A percentile compares a stretch with the other conserved stretches of the same genome.
These are phyloP conservation scores for Alaudala cheleensis DNA, from an alignment of 2,113 vertebrate genomes.

Conservation along the genomic window DNA sequence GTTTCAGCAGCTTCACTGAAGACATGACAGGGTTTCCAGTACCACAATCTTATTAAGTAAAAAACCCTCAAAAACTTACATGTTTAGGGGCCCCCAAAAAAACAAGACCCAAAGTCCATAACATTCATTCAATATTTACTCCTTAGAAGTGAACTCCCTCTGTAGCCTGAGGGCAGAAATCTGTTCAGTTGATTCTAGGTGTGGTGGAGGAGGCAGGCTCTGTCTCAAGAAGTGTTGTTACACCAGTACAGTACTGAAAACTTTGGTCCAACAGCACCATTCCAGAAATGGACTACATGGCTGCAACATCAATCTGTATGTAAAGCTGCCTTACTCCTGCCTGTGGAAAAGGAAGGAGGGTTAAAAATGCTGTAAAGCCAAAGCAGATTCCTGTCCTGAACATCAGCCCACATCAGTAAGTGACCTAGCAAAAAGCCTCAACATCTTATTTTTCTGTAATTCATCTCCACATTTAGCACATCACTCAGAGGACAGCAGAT, in stretches of 20 bases:
- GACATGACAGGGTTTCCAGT: constrained; percentile 57
- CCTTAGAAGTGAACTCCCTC: constrained; percentile 3
- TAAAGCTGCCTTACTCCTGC: constrained; percentile 94
- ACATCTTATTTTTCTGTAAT: neutral
- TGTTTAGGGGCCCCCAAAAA: constrained; percentile 52
- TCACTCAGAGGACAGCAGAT: neutral
- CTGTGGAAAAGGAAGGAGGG: constrained; percentile 68
- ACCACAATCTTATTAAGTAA: constrained; percentile 39
- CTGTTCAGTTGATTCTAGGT: neutral
- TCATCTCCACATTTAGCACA: neutral
- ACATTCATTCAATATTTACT: constrained; percentile 34
- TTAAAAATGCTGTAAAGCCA: neutral
- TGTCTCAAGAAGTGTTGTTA: constrained; percentile 44
- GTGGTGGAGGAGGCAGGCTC: constrained; percentile 34
- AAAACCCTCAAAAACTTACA: constrained; percentile 32
- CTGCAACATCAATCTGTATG: constrained; percentile 91
- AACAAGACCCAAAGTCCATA: constrained; percentile 56
- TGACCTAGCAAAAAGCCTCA: neutral
- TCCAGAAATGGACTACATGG: constrained; percentile 80
- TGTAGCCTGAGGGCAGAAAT: neutral
- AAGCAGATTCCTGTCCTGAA: neutral
- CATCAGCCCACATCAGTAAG: neutral
- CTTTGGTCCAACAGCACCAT: constrained; percentile 81
- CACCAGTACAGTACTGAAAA: constrained; percentile 76
- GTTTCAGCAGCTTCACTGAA: constrained; percentile 71